Evolutionary conservation across 1,140 invertebrate species (phyloP).

Genomic region (Elysia chlorotica): DNA sequence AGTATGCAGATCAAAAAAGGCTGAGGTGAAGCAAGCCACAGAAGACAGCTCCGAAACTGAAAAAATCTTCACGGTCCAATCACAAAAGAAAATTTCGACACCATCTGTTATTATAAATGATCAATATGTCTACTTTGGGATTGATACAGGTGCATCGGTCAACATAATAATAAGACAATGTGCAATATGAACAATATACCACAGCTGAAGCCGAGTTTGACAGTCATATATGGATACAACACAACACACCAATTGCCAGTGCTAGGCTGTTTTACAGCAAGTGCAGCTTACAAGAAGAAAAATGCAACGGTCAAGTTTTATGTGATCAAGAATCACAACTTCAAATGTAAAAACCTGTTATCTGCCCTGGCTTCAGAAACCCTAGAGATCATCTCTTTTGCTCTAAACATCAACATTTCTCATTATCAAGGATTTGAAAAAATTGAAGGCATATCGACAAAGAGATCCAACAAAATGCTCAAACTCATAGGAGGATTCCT

Average conservation of each 20-base stretch:
- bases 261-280: neutral
- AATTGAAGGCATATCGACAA: constrained; percentile 20
- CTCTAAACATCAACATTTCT: no score
- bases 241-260: neutral
- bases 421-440: constrained; percentile 4
- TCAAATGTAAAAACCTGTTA: neutral
- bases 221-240: neutral
- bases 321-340: neutral
- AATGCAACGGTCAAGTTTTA: neutral
- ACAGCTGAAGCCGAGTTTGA: neutral
- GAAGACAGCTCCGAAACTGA: no score
- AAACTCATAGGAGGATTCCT: constrained; percentile 16
- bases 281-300: neutral
- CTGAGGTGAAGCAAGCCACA: no score
- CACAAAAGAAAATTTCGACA: no score
- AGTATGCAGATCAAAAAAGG: no score
- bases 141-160: no score
- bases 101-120: no score
- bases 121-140: no score
- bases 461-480: constrained; percentile 6
- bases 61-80: no score
- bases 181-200: no score
- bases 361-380: neutral
- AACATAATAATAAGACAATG: no score
- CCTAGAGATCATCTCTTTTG: neutral